Conservation (phyloP, 2,797 vertebrate species). For the Fundulus diaphanus region DNA sequence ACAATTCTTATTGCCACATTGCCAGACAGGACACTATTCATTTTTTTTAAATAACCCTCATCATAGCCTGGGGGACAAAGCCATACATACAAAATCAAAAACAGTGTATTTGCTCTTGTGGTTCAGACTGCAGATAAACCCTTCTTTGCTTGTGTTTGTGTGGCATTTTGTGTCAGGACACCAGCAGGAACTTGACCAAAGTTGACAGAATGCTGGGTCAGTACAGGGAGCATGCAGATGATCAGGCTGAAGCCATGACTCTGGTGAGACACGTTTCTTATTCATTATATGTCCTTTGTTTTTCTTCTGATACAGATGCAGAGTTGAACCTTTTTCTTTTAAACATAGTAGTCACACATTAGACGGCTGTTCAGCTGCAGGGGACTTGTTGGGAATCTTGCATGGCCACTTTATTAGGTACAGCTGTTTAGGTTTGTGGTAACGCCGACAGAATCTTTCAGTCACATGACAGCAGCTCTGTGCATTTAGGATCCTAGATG, state of each 20-base stretch:
- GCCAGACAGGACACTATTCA: too few species aligned
- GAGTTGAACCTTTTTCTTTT: too few species aligned
- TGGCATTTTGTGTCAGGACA: slow-evolving; percentile 81
- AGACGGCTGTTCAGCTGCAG: too few species aligned
- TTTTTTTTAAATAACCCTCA: not conserved
- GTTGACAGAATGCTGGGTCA: slow-evolving; percentile 93
- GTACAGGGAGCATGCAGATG: slow-evolving; percentile 88
- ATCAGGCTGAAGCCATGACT: slow-evolving; percentile 88
- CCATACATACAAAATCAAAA: too few species aligned
- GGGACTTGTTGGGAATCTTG: too few species aligned
- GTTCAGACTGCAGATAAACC: not conserved
- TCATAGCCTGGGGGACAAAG: too few species aligned
- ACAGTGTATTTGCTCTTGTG: not conserved
- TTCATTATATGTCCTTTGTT: not conserved
- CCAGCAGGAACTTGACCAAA: slow-evolving; percentile 89
- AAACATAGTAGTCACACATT: too few species aligned
- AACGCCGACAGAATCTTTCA: too few species aligned
- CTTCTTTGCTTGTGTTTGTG: not conserved
- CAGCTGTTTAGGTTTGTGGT: not conserved
- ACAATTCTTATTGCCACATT: too few species aligned
- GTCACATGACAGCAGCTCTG: too few species aligned
- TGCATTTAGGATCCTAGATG: too few species aligned
- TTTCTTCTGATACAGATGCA: too few species aligned
- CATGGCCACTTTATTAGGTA: not conserved
- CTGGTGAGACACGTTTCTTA: slow-evolving; percentile 78